Evolutionary conservation across 2,888 invertebrate species (phyloP), one percentile per base, ranked within the genome.

Genomic region (Melangyna quadrimaculata): DNA sequence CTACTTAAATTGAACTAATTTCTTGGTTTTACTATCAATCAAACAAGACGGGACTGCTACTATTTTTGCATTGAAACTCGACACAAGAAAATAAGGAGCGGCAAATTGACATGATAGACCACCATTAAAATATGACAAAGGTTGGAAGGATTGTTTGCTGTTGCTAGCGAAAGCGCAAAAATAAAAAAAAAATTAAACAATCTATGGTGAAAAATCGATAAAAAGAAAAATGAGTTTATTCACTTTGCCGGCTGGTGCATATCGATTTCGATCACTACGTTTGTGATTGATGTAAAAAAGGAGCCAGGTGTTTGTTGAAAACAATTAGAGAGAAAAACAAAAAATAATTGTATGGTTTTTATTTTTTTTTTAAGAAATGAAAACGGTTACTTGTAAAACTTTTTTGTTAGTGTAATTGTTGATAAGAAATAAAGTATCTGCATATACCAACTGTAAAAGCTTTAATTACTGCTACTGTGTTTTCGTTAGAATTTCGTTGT

Each of bases 261-360:
- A 61, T 29, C 43, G 77, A 77, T 74, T 55, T 48, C 55, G 74
- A 79, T 78, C 83, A 32, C 29, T 40, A 37, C 24, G 24, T 53
- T 67, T 79, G 6, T 75, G 74, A 71, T 70, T 75, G 57, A 72
- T 67, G 6, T 35, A 70, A 59, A 37, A 74, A 59, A 71, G 67
- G 55, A 72, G 55, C 72, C 74, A 75, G 74, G 37, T 84, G 75
- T 40, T 71, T 84, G 70, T 53, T 51, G 24, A 51, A 65, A 74
- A 70, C 65, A 78, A 61, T 61, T 40, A 37, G 3, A 43, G n/a
- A 43, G 2, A 12, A 29, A 45, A 29, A 57, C 19, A 32, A 55
- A 32, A 17, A 4, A 19, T 17, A 2, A 27, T 61, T 61, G 10
- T 29, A 27, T 61, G n/a, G 1, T 40, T 40, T 14, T 59, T 24